Percentiles rank a stretch among this genome's conserved stretches.
Evolutionary conservation across 37 sponge, comb jelly and placozoan species (phyloP).

Genomic region (Hexactinellida sp.): DNA sequence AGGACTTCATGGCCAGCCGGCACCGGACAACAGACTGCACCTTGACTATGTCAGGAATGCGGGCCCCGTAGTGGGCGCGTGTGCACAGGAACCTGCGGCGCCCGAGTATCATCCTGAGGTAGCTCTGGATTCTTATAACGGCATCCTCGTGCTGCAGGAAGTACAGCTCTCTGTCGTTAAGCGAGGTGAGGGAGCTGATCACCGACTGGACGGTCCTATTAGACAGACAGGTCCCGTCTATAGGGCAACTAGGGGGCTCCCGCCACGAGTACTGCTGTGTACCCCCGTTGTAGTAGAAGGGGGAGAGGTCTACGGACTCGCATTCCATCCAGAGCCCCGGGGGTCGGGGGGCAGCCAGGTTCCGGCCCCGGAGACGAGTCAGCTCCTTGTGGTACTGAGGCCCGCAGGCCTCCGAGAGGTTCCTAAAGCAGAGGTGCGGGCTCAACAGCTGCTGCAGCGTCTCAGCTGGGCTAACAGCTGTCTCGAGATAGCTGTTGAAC

Average conservation of each 20-base stretch:
- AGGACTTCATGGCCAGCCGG: not conserved
- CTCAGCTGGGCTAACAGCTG: not conserved
- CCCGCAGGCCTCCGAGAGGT: not conserved
- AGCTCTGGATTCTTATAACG: not conserved
- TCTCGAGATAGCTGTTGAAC: not conserved
- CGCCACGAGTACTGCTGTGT: not conserved
- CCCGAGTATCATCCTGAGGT: not conserved
- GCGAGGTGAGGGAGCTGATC: not conserved
- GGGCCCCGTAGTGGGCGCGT: not conserved
- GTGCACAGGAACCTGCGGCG: not conserved
- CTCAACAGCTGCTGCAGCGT: not conserved
- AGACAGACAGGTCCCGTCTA: not conserved
- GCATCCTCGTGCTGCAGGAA: not conserved
- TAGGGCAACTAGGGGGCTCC: not conserved
- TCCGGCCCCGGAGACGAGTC: not conserved
- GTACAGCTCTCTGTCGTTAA: slow-evolving; percentile 1
- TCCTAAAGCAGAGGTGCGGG: not conserved
- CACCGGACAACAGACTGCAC: not conserved
- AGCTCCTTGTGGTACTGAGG: not conserved
- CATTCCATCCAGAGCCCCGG: not conserved
- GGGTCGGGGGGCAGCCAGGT: not conserved
- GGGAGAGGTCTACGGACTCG: not conserved
- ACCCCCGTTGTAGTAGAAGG: not conserved
- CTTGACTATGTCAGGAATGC: not conserved
- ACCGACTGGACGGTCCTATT: not conserved